A percentile compares a stretch with the other conserved stretches of the same genome.
Conservation (phyloP, 2,797 vertebrate species). For the Podargus strigoides region DNA sequence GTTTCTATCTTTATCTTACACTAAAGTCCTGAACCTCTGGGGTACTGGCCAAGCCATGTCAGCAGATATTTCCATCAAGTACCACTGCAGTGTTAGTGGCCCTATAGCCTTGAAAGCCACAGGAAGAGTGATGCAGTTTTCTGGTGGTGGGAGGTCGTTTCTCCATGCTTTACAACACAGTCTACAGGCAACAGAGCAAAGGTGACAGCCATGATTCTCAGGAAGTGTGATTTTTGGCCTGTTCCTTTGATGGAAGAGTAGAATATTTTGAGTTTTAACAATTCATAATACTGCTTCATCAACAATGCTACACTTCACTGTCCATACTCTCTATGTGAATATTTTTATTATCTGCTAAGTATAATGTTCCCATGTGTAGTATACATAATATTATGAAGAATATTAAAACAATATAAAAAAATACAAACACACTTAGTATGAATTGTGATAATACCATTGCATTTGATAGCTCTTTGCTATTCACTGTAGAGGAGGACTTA, state of each 20-base stretch:
- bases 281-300: background rate
- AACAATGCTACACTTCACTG: background rate
- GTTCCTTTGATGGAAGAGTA: background rate
- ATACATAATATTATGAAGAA: background rate
- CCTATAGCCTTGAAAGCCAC: background rate
- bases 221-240: background rate
- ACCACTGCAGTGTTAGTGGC: fast-evolving
- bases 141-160: background rate
- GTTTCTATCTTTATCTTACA: fast-evolving
- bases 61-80: background rate
- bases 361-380: background rate
- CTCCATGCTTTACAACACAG: background rate
- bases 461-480: background rate
- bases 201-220: background rate
- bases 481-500: background rate
- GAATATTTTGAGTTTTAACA: background rate
- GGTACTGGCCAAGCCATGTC: background rate
- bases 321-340: background rate
- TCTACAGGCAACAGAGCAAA: background rate
- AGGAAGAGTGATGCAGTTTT: background rate
- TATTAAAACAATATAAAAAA: background rate
- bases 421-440: background rate
- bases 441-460: background rate
- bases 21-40: background rate
- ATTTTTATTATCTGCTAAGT: background rate